Evolutionary conservation across 1,140 invertebrate genomes (phyloP).

Genomic region (Reticulitermes speratus): DNA sequence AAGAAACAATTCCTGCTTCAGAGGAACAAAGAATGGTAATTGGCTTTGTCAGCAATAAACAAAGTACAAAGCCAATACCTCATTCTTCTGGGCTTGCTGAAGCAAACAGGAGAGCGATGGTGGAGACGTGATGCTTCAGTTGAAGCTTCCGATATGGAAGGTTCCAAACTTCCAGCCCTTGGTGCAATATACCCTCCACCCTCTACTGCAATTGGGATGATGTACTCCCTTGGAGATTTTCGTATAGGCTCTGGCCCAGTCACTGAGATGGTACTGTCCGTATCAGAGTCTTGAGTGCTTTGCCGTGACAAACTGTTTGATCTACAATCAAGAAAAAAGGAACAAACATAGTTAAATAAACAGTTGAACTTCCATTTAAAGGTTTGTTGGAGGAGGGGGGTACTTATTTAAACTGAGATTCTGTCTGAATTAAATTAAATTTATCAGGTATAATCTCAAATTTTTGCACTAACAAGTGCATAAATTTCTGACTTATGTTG

Average conservation of each 20-base stretch:
- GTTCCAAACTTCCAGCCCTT: conserved; percentile 68
- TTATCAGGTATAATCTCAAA: no score
- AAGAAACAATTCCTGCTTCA: no score
- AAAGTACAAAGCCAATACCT: conserved; percentile 46
- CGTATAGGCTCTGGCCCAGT: conserved; percentile 69
- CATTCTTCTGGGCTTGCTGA: conserved; percentile 48
- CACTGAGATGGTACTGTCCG: conserved; percentile 53
- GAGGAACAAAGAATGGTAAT: no score
- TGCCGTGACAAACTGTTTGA: conserved; percentile 58
- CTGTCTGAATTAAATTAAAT: no score
- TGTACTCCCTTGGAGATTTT: conserved; percentile 85
- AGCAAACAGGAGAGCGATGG: conserved; percentile 30
- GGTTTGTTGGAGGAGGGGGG: not conserved
- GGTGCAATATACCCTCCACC: conserved; percentile 83
- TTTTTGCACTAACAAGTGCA: no score
- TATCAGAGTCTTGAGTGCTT: conserved; percentile 68
- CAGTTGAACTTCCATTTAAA: not conserved
- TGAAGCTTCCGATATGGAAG: conserved; percentile 48
- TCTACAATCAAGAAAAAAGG: conserved; percentile 24
- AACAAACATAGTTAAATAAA: conserved; percentile 30
- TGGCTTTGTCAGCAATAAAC: not conserved
- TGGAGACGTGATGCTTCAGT: conserved; percentile 44
- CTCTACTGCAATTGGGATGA: conserved; percentile 88
- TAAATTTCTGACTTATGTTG: no score
- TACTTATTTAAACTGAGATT: no score